phyloP scores from a whole-genome alignment of 2,113 vertebrate genomes.

The Edolisoma coerulescens region DNA sequence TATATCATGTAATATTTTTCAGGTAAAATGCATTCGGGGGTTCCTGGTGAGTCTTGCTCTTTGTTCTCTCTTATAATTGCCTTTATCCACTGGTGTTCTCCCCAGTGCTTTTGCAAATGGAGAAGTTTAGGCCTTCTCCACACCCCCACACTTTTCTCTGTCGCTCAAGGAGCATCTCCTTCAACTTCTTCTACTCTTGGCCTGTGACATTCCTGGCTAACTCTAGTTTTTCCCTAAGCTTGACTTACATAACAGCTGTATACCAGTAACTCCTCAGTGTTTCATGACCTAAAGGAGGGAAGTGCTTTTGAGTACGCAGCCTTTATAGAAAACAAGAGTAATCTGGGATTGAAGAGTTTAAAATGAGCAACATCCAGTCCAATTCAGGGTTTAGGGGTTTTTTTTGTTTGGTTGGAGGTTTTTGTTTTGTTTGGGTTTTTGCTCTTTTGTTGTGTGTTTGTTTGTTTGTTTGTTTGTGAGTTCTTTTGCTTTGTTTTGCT shows the following conservation, averaged over 20 bases:
- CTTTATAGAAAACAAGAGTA: neutral
- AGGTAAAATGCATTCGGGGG: neutral
- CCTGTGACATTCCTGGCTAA: neutral
- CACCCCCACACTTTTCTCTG: neutral
- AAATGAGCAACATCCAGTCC: neutral
- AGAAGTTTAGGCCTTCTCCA: neutral
- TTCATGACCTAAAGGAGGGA: neutral
- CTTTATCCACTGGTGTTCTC: neutral
- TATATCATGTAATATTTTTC: accelerated
- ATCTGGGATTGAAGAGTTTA: neutral
- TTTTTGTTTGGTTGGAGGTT: neutral
- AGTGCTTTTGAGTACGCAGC: neutral
- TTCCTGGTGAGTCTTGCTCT: neutral
- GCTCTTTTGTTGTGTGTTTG: neutral
- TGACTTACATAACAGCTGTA: neutral
- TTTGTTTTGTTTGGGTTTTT: neutral
- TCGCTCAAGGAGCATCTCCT: neutral
- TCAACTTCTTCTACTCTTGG: neutral
- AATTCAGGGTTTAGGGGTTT: neutral
- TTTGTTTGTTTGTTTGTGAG: neutral
- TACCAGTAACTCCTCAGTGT: neutral
- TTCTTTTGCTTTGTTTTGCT: neutral
- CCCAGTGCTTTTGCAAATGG: neutral
- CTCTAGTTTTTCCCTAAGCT: neutral
- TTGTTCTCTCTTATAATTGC: neutral